Evolutionary conservation across 2,797 vertebrate genomes (phyloP).

Genomic region (Melanogrammus aeglefinus): DNA sequence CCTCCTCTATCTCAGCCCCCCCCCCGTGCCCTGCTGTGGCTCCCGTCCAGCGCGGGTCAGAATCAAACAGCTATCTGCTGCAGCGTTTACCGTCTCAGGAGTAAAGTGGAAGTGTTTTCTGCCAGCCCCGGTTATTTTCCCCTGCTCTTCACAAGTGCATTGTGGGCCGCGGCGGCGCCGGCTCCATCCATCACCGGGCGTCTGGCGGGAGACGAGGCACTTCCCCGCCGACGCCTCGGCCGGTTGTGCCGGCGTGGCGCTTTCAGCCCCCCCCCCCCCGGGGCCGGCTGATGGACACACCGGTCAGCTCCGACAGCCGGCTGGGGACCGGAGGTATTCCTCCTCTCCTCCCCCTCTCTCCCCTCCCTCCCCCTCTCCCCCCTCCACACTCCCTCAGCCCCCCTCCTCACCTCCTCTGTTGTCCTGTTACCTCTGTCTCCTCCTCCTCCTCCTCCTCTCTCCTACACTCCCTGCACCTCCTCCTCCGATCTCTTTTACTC

Average conservation of each 20-base stretch:
- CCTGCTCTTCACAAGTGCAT: slow-evolving; percentile 70
- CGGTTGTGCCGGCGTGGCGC: slow-evolving; percentile 74
- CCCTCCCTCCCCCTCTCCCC: not conserved
- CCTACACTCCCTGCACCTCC: not conserved
- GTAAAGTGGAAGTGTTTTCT: slow-evolving; percentile 78
- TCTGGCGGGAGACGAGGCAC: slow-evolving; percentile 77
- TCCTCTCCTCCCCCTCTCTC: not conserved
- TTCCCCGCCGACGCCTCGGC: slow-evolving; percentile 59
- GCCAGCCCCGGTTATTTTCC: slow-evolving; percentile 57
- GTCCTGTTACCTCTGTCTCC: not conserved
- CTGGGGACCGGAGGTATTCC: slow-evolving; percentile 52
- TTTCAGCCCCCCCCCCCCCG: slow-evolving; percentile 63
- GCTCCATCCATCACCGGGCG: slow-evolving; percentile 74
- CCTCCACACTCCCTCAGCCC: not conserved
- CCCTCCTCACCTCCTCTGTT: not conserved
- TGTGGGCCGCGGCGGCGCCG: slow-evolving; percentile 59
- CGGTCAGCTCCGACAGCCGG: slow-evolving; percentile 71
- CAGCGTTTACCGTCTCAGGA: slow-evolving; percentile 73
- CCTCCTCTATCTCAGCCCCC: not conserved
- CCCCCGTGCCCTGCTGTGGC: slow-evolving; percentile 49
- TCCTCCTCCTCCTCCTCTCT: not conserved
- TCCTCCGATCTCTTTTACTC: not conserved
- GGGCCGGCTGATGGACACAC: slow-evolving; percentile 79
- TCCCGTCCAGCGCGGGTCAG: slow-evolving; percentile 64
- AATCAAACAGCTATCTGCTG: slow-evolving; percentile 70